phyloP scores from a whole-genome alignment of 2,797 vertebrate genomes.

The Vireo griseus region DNA sequence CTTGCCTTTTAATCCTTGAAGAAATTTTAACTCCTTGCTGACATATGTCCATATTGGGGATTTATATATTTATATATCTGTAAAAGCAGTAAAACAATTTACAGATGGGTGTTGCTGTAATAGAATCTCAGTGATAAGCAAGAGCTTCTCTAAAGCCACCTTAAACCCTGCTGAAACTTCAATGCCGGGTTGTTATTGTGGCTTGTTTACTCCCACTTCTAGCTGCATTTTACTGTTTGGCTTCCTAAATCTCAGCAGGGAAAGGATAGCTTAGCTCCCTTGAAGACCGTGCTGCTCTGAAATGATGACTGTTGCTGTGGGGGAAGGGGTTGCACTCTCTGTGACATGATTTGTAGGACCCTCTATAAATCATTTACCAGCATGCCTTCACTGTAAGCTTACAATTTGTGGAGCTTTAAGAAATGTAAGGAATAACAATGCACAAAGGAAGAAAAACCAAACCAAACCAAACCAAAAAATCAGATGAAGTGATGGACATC shows the following conservation, averaged over 20 bases:
- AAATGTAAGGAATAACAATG: background rate
- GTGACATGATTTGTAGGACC: slow-evolving; percentile 46
- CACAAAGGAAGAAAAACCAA: background rate
- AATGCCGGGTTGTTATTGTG: background rate
- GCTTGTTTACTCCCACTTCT: background rate
- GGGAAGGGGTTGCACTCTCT: slow-evolving; percentile 1
- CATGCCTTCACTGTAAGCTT: slow-evolving; percentile 11
- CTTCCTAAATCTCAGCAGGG: slow-evolving; percentile 29
- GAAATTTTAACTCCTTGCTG: background rate
- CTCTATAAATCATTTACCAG: slow-evolving; percentile 55
- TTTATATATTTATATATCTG: background rate
- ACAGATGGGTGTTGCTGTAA: background rate
- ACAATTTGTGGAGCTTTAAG: background rate
- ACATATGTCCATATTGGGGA: background rate
- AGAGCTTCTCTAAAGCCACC: background rate
- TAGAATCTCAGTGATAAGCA: background rate
- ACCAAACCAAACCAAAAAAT: background rate
- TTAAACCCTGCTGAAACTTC: slow-evolving; percentile 28
- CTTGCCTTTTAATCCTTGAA: background rate
- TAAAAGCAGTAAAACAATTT: background rate
- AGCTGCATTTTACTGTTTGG: slow-evolving; percentile 9
- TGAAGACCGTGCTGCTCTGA: background rate
- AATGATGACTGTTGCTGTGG: slow-evolving; percentile 14
- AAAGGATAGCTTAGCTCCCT: slow-evolving; percentile 7
- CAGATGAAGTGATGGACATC: background rate